Conservation (phyloP, 1,140 invertebrate species). For the Apis cerana region DNA sequence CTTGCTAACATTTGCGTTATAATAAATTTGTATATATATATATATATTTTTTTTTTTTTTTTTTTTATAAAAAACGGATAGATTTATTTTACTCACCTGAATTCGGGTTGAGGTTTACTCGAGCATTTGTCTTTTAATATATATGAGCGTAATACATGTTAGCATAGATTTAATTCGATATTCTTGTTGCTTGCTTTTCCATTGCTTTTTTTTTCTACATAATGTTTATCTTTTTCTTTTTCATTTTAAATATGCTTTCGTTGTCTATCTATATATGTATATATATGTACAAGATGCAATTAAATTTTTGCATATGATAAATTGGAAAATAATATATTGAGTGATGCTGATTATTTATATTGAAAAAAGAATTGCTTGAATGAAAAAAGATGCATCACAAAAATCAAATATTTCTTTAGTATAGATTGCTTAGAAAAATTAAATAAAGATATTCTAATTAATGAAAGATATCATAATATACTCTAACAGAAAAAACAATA, state of each 20-base stretch:
- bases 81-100: slow-evolving; percentile 79
- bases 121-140: slow-evolving; percentile 71
- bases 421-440: slow-evolving; percentile 14
- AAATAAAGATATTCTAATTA: slow-evolving; percentile 37
- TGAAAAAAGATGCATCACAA: slow-evolving; percentile 37
- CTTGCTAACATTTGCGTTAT: slow-evolving; percentile 35
- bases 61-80: slow-evolving; percentile 71
- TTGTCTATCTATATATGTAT: slow-evolving; percentile 7
- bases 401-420: slow-evolving; percentile 21
- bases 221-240: slow-evolving; percentile 15
- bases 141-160: slow-evolving; percentile 52
- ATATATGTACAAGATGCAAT: neutral
- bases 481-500: slow-evolving; percentile 37
- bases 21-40: slow-evolving; percentile 42
- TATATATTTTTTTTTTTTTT: neutral
- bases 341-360: slow-evolving; percentile 25
- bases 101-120: slow-evolving; percentile 75
- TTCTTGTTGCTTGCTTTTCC: slow-evolving; percentile 52
- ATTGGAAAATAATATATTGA: slow-evolving; percentile 29
- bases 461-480: slow-evolving; percentile 41
- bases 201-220: slow-evolving; percentile 26
- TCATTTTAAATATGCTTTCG: slow-evolving; percentile 13
- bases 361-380: slow-evolving; percentile 32
- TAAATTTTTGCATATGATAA: slow-evolving; percentile 11
- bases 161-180: slow-evolving; percentile 43